phyloP scores from a whole-genome alignment of 2,113 vertebrate species.

The Aplodontia rufa region DNA sequence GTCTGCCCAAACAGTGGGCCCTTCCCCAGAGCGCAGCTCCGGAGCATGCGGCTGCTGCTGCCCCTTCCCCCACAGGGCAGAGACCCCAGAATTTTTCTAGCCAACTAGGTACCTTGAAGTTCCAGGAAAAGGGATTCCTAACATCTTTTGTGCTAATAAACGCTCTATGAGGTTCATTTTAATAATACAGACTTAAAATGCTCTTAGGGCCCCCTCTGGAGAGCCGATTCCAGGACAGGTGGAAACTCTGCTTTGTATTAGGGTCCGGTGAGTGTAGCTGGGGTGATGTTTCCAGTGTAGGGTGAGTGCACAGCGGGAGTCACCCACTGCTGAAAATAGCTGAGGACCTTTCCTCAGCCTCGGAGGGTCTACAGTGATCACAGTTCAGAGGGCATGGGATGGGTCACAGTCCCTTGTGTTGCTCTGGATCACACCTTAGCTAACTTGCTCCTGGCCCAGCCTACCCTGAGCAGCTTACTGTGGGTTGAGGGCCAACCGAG shows the following conservation, averaged over 20 bases:
- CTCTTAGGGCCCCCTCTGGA: neutral
- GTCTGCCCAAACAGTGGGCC: neutral
- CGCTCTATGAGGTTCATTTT: too few relatives aligned
- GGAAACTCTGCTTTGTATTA: rapidly evolving
- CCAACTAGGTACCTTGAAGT: neutral
- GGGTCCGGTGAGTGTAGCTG: rapidly evolving
- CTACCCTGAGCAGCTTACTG: neutral
- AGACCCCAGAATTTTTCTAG: neutral
- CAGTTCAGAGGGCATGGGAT: neutral
- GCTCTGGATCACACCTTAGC: neutral
- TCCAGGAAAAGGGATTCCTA: neutral
- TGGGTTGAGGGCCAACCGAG: neutral
- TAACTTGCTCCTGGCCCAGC: neutral
- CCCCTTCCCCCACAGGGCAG: too few relatives aligned
- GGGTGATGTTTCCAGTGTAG: rapidly evolving
- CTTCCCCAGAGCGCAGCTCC: too few relatives aligned
- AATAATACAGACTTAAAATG: neutral
- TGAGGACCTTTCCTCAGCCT: neutral
- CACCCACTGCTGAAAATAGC: too few relatives aligned
- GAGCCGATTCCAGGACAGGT: neutral
- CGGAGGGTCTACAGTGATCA: neutral
- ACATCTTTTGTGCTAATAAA: neutral
- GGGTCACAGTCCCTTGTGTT: neutral
- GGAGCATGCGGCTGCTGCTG: neutral
- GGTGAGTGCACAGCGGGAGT: neutral